These are phyloP conservation scores for Mus spicilegus DNA, from an alignment of 2,113 vertebrate species.

Conservation along the genomic window DNA sequence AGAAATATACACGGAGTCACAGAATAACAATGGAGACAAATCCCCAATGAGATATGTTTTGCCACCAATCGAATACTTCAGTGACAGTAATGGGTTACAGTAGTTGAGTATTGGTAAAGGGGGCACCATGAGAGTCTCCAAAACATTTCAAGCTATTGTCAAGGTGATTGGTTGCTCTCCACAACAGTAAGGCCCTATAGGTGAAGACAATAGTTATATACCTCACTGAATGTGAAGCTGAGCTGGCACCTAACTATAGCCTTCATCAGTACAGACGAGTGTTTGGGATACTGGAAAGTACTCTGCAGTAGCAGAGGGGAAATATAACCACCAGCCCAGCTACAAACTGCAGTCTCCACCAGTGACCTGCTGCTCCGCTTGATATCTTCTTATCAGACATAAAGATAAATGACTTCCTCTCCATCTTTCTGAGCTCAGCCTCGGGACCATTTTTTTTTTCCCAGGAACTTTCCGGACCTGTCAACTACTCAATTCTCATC, in stretches of 20 bases:
- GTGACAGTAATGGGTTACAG: not conserved
- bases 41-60: not conserved
- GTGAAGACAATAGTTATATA: not conserved
- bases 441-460: not conserved
- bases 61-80: not conserved
- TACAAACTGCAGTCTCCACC: not conserved
- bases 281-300: not conserved
- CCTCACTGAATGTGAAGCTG: not conserved
- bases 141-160: not conserved
- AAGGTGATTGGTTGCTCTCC: not conserved
- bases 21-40: not conserved
- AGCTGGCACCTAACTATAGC: not conserved
- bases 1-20: not conserved
- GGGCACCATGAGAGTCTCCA: not conserved
- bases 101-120: not conserved
- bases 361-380: not conserved
- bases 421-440: slow-evolving; percentile 10
- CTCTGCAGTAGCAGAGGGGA: no score
- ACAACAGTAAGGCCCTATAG: not conserved
- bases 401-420: not conserved
- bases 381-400: not conserved
- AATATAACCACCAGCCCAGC: not conserved
- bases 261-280: not conserved
- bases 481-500: not conserved
- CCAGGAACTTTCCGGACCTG: not conserved